Evolutionary conservation across 2,113 vertebrate genomes (phyloP), one percentile per base, ranked within the genome.

Genomic region (Rhineura floridana): DNA sequence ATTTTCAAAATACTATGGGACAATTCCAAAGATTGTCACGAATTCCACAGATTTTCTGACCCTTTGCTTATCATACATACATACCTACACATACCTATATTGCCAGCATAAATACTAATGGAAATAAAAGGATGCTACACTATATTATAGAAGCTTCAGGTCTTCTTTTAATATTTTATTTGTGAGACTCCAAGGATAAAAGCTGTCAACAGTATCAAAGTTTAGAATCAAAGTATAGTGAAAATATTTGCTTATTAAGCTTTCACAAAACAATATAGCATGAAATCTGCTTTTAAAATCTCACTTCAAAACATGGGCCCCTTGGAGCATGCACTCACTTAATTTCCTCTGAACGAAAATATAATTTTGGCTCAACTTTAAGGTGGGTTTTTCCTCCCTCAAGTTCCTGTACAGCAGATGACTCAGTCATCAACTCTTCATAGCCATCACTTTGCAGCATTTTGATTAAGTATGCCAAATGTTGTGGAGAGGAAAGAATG

Each of bases 401-500:
- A 93, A 97, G 96, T 97, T 97, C 97, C 96, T 97, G 96, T 97
- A 97, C 95, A 97, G 97, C 97, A 97, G 97, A 98, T 98, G 97
- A 98, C 96, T 97, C 97, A 97, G 97, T 97, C 97, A 97, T 97
- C 97, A 96, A 96, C 95, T 96, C 97, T 96, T 97, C 97, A 95
- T 91, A 96, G 96, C 96, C 97, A 97, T 98, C 97, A 97, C 96
- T 96, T 97, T 96, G 96, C 97, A 96, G 96, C 96, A 98, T 98
- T 97, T 96, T 97, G 96, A 98, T 98, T 97, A 98, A 97, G 96
- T 97, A 97, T 97, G 97, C 97, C 96, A 97, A 98, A 98, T 97
- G 97, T 98, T 96, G 95, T 98, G 97, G 97, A 98, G 96, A 96
- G 97, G 96, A 97, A 97, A 98, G 97, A 98, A 98, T 97, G 97